A percentile compares a stretch with the other conserved stretches of the same genome.
phyloP scores from a whole-genome alignment of 1,140 invertebrate species.

The Hestina assimilis region DNA sequence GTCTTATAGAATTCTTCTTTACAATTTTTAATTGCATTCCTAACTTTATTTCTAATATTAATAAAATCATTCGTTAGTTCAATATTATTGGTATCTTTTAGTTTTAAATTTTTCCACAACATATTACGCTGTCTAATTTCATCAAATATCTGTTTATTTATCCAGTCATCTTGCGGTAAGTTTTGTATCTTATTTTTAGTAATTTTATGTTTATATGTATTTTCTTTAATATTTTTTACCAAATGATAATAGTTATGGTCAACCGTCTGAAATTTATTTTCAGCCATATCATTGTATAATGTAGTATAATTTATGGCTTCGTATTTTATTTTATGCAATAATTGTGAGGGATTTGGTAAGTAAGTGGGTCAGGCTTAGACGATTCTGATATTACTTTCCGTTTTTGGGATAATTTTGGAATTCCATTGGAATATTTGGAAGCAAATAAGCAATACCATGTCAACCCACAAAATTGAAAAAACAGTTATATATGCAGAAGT shows the following conservation, averaged over 20 bases:
- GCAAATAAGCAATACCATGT: too few species aligned
- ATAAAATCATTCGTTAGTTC: conserved; percentile 10
- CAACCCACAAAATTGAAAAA: too few species aligned
- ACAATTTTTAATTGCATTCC: conserved; percentile 10
- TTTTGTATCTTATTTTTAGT: conserved; percentile 17
- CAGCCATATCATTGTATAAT: conserved; percentile 7
- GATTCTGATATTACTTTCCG: too few species aligned
- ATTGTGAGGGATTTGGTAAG: too few species aligned
- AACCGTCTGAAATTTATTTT: neutral
- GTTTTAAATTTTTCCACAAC: conserved; percentile 12
- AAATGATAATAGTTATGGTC: conserved; percentile 9
- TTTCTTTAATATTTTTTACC: conserved; percentile 1
- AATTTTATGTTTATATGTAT: neutral
- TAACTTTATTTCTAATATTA: conserved; percentile 8
- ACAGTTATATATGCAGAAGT: too few species aligned
- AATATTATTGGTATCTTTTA: conserved; percentile 9
- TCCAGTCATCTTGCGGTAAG: conserved; percentile 10
- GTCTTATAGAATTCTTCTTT: conserved; percentile 15
- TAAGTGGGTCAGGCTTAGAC: too few species aligned
- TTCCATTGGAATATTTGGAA: too few species aligned
- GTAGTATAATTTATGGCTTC: conserved; percentile 14
- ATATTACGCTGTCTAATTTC: conserved; percentile 19
- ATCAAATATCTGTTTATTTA: conserved; percentile 5
- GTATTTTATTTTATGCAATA: conserved; percentile 8
- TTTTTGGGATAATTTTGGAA: too few species aligned